Evolutionary conservation across 2,888 invertebrate genomes (phyloP), one percentile per base, ranked within the genome.

Genomic region (Dyspetes luteomarginatus): DNA sequence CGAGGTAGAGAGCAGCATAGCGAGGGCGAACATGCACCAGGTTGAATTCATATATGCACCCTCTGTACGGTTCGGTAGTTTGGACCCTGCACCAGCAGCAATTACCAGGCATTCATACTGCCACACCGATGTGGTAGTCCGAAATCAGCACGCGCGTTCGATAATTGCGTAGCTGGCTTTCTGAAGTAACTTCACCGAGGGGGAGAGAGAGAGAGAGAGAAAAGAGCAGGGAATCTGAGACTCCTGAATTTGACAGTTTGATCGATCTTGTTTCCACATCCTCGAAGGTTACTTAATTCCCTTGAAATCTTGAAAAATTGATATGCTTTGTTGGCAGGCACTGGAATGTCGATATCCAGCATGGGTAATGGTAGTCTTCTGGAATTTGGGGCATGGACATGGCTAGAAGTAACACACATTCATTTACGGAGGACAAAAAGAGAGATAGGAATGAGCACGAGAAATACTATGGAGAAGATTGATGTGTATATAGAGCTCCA

Each of bases 31-130:
- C 45, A 41, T 17, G 55, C 26, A 56, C 36, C 73, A 12, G 52
- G 67, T n/a, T 36, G 50, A 78, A 78, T 78, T 68, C 62, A 74
- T 68, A 74, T 68, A 52, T 67, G 60, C 60, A 22, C 41, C 48
- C 12, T 55, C 30, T 36, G n/a, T 28, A 74, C 74, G 64, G 52
- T 78, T 60, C 58, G 73, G 58, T 80, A 71, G 78, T 75, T 48
- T 64, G 72, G 84, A 84, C 83, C 82, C 82, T 83, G 83, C 76
- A 48, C 74, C 56, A 79, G 84, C 82, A 83, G 84, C 86, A 88
- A 89, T 89, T 87, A 89, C 86, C 84, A 72, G 74, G 85, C 85
- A 88, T 89, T 89, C 87, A 87, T 85, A 83, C 83, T 26, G 30
- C 73, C 19, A 24, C 72, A 19, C 72, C 64, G 58, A 60, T 78